Evolutionary conservation across 2,888 invertebrate genomes (phyloP).

Genomic region (Apamea epomidion): DNA sequence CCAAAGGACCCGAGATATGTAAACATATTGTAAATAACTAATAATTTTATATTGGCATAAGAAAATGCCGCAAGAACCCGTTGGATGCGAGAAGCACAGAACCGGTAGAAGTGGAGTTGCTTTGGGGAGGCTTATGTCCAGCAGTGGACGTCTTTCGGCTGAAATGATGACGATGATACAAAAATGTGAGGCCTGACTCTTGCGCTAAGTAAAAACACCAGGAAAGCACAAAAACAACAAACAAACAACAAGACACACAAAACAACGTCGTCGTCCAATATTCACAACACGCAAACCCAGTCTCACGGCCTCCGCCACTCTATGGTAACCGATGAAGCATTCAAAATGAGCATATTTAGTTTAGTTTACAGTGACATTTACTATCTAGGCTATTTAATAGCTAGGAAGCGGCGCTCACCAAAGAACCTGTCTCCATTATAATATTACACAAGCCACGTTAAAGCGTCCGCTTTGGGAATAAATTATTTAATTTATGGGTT

Average conservation of each 20-base stretch:
- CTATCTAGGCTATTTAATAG: conserved; percentile 86
- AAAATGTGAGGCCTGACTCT: background rate
- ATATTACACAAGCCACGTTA: conserved; percentile 78
- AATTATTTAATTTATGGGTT: conserved; percentile 86
- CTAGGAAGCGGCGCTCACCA: conserved; percentile 85
- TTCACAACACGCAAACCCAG: conserved; percentile 51
- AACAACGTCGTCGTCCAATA: conserved; percentile 9
- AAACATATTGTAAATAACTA: background rate
- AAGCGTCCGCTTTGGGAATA: conserved; percentile 80
- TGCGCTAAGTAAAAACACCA: background rate
- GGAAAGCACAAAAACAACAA: background rate
- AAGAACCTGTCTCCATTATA: conserved; percentile 77
- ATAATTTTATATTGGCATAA: background rate
- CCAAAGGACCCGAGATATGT: background rate
- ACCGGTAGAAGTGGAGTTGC: no score
- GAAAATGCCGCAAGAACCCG: no score
- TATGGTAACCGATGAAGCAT: conserved; percentile 82
- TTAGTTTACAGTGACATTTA: conserved; percentile 87
- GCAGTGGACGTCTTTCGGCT: no score
- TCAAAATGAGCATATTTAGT: conserved; percentile 83
- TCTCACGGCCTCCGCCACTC: conserved; percentile 60
- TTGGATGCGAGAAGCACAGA: no score
- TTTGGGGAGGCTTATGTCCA: no score
- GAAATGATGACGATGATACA: no score
- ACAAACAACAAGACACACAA: background rate